These are phyloP conservation scores for Acropora tenuis DNA, from an alignment of 64 coral and sea anemone species.

Conservation along the genomic window DNA sequence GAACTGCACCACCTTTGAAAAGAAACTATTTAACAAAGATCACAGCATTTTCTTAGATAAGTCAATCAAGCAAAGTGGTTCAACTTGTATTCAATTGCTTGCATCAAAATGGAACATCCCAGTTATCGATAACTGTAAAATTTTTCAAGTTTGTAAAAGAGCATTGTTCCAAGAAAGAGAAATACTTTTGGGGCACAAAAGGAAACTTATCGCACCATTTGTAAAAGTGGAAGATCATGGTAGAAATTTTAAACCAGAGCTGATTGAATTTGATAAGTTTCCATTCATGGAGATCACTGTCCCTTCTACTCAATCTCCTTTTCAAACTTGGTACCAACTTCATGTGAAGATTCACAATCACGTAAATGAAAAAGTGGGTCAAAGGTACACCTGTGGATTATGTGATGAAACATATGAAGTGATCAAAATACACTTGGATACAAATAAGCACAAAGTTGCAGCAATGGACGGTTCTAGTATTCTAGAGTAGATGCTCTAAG, in stretches of 20 bases:
- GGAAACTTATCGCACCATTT: too few species aligned
- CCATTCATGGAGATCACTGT: too few species aligned
- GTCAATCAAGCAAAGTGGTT: neutral
- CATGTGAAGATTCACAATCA: too few species aligned
- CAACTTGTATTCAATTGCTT: neutral
- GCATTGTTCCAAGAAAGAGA: neutral
- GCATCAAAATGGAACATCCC: neutral
- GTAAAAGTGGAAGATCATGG: too few species aligned
- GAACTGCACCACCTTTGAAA: neutral
- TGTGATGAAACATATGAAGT: slow-evolving; percentile 1
- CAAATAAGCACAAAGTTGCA: neutral
- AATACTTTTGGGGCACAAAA: too few species aligned
- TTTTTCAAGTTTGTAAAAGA: neutral
- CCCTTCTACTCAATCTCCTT: too few species aligned
- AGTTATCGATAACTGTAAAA: neutral
- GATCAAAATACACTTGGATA: neutral
- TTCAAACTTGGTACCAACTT: too few species aligned
- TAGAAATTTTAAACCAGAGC: too few species aligned
- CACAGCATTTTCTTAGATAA: neutral
- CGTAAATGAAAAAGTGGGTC: too few species aligned
- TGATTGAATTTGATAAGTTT: too few species aligned
- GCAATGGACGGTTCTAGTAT: neutral
- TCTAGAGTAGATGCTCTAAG: neutral
- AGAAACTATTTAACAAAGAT: neutral
- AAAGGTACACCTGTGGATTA: neutral